Conservation (phyloP, 2,797 vertebrate species). For the Chelon auratus region DNA sequence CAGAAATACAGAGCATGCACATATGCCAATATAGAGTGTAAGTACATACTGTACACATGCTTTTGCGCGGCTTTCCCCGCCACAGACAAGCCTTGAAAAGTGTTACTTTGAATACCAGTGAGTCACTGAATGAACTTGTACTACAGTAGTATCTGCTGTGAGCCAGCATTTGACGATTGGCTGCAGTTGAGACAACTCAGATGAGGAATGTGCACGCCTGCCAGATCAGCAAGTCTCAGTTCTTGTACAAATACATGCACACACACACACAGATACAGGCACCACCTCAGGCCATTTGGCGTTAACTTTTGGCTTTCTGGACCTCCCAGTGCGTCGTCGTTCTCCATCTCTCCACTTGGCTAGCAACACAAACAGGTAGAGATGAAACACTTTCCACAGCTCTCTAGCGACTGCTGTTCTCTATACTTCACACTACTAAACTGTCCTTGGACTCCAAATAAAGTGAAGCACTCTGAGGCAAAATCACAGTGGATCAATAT, state of each 20-base stretch:
- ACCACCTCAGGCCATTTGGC: conserved; percentile 45
- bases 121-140: conserved; percentile 35
- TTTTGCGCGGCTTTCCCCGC: too few species aligned
- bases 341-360: conserved; percentile 31
- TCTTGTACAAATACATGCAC: conserved; percentile 25
- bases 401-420: neutral
- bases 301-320: conserved; percentile 45
- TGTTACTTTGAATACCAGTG: conserved; percentile 18
- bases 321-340: conserved; percentile 41
- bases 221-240: conserved; percentile 53
- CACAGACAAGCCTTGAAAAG: neutral
- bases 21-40: neutral
- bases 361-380: conserved; percentile 43
- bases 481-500: neutral
- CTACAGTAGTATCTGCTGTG: neutral
- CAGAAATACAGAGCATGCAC: conserved; percentile 17
- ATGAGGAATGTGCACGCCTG: conserved; percentile 49
- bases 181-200: conserved; percentile 53
- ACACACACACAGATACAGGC: conserved; percentile 19
- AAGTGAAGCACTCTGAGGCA: neutral
- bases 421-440: conserved; percentile 4
- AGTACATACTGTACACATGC: neutral
- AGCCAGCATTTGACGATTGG: conserved; percentile 35
- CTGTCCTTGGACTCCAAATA: conserved; percentile 7
- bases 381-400: conserved; percentile 41